Evolutionary conservation across 2,888 invertebrate species (phyloP), one percentile per base, ranked within the genome.

Genomic region (Eledona agricola): DNA sequence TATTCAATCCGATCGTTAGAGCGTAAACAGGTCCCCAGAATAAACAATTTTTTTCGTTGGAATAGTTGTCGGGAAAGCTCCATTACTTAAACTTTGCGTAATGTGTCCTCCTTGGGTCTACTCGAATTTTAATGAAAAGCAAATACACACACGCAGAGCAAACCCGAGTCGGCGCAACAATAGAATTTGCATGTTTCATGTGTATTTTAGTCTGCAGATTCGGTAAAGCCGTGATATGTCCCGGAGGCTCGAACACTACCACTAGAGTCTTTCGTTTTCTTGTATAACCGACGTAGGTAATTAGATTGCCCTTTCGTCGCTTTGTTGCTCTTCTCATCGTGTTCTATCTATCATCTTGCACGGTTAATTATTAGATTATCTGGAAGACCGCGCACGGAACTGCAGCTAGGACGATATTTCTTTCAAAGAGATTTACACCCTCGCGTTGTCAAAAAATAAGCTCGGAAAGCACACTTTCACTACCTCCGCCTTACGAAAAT

Each of bases 311-410:
- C 43, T 29, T 28, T 51, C 40, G 32, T 32, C 42, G 50, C 32
- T 50, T 40, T 42, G 40, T 42, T 51, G 51, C 42, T 42, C 25
- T 20, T 37, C 15, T 29, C 38, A 37, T 49, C 51, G 51, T 51
- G 51, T 43, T 43, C 51, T 51, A 51, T 51, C 51, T 51, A 51
- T 51, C 51, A 51, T 51, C 51, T 51, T 43, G 23, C 42, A 40
- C 42, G 28, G 51, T 35, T 51, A 51, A 51, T 51, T 51, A 51
- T 51, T 51, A 35, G 51, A 43, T 51, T 51, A 51, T 32, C 35
- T 42, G 35, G 25, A 15, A 19, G 19, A 29, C 19, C 20, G 38
- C 25, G n/a, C 40, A 9, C 5, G 32, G 31, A 38, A 38, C 32
- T 23, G 29, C 7, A 32, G 34, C 29, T 34, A 20, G 16, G 13